phyloP scores from a whole-genome alignment of 2,113 vertebrate genomes.

The Corythornis madagascariensis region DNA sequence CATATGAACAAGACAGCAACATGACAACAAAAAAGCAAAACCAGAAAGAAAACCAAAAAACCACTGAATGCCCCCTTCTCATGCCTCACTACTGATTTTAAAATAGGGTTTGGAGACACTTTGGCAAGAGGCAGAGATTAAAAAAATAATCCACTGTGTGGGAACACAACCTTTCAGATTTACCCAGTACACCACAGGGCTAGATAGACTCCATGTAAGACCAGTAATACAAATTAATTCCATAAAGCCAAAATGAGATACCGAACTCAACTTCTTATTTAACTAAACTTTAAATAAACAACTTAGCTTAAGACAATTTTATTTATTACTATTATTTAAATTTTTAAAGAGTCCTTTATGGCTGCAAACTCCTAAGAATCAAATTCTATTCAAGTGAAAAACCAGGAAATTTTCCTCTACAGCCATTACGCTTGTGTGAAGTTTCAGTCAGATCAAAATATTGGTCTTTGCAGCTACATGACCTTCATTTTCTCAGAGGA shows the following conservation, averaged over 20 bases:
- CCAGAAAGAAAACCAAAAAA: background rate
- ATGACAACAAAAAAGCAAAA: background rate
- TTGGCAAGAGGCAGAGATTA: constrained; percentile 14
- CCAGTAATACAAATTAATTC: background rate
- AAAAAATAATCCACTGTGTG: constrained; percentile 10
- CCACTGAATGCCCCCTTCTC: background rate
- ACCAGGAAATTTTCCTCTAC: background rate
- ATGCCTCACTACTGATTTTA: background rate
- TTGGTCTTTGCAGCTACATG: background rate
- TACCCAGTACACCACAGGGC: background rate
- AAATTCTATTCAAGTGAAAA: background rate
- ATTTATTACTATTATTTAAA: background rate
- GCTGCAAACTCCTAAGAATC: background rate
- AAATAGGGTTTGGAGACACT: constrained; percentile 7
- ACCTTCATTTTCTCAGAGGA: background rate
- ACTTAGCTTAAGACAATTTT: background rate
- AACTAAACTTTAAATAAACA: background rate
- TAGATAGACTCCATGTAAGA: background rate
- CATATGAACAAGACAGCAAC: background rate
- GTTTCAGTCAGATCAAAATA: background rate
- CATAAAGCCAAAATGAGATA: background rate
- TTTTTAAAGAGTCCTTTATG: background rate
- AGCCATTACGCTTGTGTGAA: background rate
- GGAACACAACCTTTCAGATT: background rate
- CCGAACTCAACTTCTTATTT: background rate